phyloP scores from a whole-genome alignment of 2,113 vertebrate genomes.

The Phyllostomus discolor region DNA sequence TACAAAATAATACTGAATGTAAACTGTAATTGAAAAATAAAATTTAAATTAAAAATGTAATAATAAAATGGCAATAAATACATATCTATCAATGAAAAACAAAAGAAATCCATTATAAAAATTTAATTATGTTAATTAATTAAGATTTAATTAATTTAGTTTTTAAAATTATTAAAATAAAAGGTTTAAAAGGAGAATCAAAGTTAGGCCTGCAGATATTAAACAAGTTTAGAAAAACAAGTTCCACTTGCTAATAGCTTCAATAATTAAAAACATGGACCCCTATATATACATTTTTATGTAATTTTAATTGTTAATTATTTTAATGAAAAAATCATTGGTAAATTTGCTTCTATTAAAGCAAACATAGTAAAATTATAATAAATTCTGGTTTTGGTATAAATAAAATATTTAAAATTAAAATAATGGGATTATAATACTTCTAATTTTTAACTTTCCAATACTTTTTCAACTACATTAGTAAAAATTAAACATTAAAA shows the following conservation, averaged over 20 bases:
- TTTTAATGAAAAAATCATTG: slow-evolving; percentile 6
- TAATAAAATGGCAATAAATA: background rate
- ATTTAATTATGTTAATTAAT: background rate
- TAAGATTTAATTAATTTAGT: background rate
- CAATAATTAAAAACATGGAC: background rate
- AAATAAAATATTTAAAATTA: background rate
- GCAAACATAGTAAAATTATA: background rate
- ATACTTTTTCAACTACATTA: background rate
- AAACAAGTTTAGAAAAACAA: background rate
- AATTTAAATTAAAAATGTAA: background rate
- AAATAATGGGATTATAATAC: background rate
- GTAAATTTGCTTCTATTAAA: background rate
- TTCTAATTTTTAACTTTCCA: background rate
- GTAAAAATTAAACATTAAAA: background rate
- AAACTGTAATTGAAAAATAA: background rate
- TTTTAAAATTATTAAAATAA: background rate
- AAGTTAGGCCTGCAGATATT: background rate
- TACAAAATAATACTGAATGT: background rate
- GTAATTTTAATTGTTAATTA: background rate
- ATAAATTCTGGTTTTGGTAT: background rate
- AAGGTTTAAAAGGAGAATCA: background rate
- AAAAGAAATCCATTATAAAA: background rate
- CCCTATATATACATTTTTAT: background rate
- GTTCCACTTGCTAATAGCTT: background rate
- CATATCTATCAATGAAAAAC: background rate